A percentile compares a stretch with the other conserved stretches of the same genome.
These are phyloP conservation scores for Thalassophryne amazonica DNA, from an alignment of 2,797 vertebrate genomes.

Conservation along the genomic window DNA sequence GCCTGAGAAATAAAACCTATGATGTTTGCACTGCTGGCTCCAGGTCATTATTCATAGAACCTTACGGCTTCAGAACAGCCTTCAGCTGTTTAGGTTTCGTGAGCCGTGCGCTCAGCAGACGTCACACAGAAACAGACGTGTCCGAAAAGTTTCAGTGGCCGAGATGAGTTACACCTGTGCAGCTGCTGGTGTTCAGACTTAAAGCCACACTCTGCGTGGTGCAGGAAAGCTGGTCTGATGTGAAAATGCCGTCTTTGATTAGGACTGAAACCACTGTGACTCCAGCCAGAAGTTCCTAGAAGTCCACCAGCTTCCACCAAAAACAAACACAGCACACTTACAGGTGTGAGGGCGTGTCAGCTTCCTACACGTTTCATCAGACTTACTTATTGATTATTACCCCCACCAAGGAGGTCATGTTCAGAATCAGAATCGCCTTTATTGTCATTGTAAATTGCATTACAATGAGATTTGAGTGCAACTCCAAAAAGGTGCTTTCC, in stretches of 20 bases:
- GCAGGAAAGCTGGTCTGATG: slow-evolving; percentile 18
- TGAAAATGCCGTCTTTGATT: slow-evolving; percentile 31
- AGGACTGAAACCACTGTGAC: slow-evolving; percentile 14
- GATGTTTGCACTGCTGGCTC: slow-evolving; percentile 10
- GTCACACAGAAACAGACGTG: slow-evolving; percentile 17
- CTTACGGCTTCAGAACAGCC: slow-evolving; percentile 4
- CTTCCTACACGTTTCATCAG: no score
- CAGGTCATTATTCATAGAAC: slow-evolving; percentile 13
- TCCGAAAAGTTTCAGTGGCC: slow-evolving; percentile 24
- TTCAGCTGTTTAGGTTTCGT: background rate
- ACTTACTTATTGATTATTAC: no score
- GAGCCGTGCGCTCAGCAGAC: slow-evolving; percentile 18
- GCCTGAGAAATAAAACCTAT: background rate
- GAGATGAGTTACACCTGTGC: slow-evolving; percentile 19
- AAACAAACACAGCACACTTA: no score
- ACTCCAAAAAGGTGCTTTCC: no score
- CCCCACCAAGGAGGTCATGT: no score
- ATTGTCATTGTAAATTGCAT: no score
- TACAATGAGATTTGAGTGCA: no score
- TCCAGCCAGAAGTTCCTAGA: background rate
- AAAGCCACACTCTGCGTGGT: slow-evolving; percentile 32
- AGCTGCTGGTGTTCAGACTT: slow-evolving; percentile 24
- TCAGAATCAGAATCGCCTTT: no score
- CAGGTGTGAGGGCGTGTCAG: no score
- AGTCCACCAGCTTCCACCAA: no score